Evolutionary conservation across 2,888 invertebrate species (phyloP).

Genomic region (Drosophila atroscutellata): DNA sequence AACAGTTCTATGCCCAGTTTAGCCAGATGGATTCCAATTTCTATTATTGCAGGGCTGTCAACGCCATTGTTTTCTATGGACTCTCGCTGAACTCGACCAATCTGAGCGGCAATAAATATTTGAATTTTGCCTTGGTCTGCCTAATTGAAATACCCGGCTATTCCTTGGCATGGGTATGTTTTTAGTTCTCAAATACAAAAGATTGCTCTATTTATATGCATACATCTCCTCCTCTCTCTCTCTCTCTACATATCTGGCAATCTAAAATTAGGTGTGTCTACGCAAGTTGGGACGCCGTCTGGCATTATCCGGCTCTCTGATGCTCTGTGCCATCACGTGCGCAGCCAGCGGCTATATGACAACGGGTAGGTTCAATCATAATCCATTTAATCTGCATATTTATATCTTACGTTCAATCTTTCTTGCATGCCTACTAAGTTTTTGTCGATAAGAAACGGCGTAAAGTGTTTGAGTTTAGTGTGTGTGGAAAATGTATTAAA

Average conservation of each 20-base stretch:
- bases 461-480: conserved; percentile 37
- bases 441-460: conserved; percentile 66
- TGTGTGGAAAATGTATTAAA: not conserved
- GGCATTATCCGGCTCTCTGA: conserved; percentile 86
- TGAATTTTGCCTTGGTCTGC: conserved; percentile 88
- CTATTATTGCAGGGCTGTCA: conserved; percentile 85
- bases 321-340: conserved; percentile 86
- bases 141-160: conserved; percentile 88
- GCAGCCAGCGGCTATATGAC: conserved; percentile 86
- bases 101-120: conserved; percentile 89
- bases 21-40: not conserved
- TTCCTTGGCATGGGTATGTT: conserved; percentile 85
- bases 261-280: conserved; percentile 84
- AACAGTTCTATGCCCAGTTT: not conserved
- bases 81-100: conserved; percentile 88
- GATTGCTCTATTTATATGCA: not conserved
- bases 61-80: conserved; percentile 89
- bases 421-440: conserved; percentile 57
- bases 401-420: not conserved
- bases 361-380: conserved; percentile 79
- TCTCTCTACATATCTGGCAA: conserved; percentile 3
- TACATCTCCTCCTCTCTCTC: not conserved
- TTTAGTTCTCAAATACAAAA: not conserved
- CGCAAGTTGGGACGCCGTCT: conserved; percentile 86
- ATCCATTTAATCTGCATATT: not conserved